These are phyloP conservation scores for Polyploca ridens DNA, from an alignment of 2,888 invertebrate species.

Conservation along the genomic window DNA sequence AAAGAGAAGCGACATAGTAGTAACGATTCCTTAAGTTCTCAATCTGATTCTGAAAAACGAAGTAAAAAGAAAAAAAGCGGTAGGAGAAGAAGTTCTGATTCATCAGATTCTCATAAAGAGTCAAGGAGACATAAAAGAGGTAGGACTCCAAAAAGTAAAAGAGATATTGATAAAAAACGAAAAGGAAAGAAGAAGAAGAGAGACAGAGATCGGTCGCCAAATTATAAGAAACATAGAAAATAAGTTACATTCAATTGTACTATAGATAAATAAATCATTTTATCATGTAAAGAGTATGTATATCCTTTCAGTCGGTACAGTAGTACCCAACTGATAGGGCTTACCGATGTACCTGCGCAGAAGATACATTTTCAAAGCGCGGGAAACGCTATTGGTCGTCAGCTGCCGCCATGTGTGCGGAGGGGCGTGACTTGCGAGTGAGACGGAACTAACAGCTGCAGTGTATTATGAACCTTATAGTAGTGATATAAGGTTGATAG, in stretches of 20 bases:
- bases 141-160: constrained; percentile 65
- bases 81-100: constrained; percentile 48
- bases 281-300: neutral
- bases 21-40: constrained; percentile 56
- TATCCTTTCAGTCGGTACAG: too few relatives aligned
- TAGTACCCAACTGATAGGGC: too few relatives aligned
- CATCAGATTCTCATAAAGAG: constrained; percentile 42
- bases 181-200: constrained; percentile 84
- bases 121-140: constrained; percentile 59
- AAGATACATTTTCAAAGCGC: too few relatives aligned
- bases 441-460: too few relatives aligned
- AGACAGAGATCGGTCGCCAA: constrained; percentile 80
- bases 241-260: constrained; percentile 49
- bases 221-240: constrained; percentile 79
- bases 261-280: constrained; percentile 25
- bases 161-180: constrained; percentile 83
- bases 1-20: constrained; percentile 50
- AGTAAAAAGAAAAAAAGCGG: constrained; percentile 42
- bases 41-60: constrained; percentile 52
- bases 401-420: too few relatives aligned
- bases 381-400: too few relatives aligned
- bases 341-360: too few relatives aligned
- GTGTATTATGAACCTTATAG: too few relatives aligned
- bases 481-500: too few relatives aligned
- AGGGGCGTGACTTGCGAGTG: too few relatives aligned